These are phyloP conservation scores for Cheilosia pagana DNA, from an alignment of 2,888 invertebrate species.

Conservation along the genomic window DNA sequence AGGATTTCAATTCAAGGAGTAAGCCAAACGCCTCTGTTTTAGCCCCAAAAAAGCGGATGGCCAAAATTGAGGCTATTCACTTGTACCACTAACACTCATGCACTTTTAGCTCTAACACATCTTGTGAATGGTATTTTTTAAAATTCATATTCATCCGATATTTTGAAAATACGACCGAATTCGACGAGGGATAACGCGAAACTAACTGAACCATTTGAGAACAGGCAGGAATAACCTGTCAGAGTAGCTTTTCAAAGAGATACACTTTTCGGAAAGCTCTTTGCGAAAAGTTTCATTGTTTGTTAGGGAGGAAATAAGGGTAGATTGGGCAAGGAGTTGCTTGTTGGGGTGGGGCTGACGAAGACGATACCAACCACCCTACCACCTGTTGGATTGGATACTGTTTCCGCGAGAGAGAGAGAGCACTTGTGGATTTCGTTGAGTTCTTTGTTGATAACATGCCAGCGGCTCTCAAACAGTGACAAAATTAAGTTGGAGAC, in stretches of 20 bases:
- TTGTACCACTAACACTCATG: constrained; percentile 20
- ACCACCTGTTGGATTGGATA: constrained; percentile 60
- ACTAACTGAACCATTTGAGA: constrained; percentile 45
- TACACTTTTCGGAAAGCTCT: constrained; percentile 43
- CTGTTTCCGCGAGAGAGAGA: constrained; percentile 10
- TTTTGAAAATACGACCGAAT: constrained; percentile 44
- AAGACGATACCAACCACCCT: background rate
- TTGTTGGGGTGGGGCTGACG: constrained; percentile 33
- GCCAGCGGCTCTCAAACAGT: constrained; percentile 32
- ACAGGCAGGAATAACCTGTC: constrained; percentile 37
- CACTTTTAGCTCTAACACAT: constrained; percentile 23
- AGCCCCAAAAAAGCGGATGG: constrained; percentile 1
- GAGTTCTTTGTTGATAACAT: constrained; percentile 24
- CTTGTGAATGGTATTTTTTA: constrained; percentile 32
- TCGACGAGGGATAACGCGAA: constrained; percentile 64
- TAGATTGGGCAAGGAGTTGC: background rate
- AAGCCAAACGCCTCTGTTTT: background rate
- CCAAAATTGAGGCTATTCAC: constrained; percentile 38
- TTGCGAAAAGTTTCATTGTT: constrained; percentile 14
- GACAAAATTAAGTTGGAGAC: background rate
- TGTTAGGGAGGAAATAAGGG: background rate
- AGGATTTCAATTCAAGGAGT: constrained; percentile 27
- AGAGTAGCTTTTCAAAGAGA: constrained; percentile 35
- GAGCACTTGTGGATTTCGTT: constrained; percentile 39
- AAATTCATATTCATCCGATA: constrained; percentile 17